Evolutionary conservation across 2,113 vertebrate genomes (phyloP).

Genomic region (Melanerpes formicivorus): DNA sequence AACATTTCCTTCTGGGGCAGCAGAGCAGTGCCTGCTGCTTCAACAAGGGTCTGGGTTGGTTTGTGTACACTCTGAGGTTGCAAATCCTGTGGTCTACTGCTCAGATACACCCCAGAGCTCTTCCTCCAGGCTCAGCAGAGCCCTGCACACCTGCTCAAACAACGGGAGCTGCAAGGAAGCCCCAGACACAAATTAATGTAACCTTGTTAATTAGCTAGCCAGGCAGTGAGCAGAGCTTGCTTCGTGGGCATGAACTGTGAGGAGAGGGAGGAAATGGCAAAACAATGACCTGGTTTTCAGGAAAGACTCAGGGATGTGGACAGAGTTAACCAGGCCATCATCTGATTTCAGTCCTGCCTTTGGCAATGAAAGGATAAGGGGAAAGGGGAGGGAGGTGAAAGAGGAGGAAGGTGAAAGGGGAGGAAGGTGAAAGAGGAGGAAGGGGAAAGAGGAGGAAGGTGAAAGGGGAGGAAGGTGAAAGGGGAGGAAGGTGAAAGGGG

Average conservation of each 20-base stretch:
- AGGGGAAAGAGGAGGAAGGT: no score
- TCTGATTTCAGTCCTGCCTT: neutral
- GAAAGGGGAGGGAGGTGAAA: neutral
- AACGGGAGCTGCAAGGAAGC: neutral
- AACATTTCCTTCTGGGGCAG: neutral
- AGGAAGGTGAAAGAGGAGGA: no score
- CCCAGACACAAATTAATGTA: neutral
- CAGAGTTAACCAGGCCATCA: neutral
- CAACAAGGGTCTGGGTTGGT: neutral
- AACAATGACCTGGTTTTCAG: neutral
- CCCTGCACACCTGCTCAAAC: neutral
- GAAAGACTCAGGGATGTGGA: neutral
- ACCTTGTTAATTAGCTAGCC: neutral
- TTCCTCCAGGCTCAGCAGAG: neutral
- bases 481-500: no score
- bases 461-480: no score
- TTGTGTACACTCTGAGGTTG: neutral
- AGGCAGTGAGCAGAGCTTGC: neutral
- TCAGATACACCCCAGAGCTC: neutral
- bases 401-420: no score
- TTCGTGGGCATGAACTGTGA: neutral
- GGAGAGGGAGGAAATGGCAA: neutral
- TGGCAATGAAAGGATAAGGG: neutral
- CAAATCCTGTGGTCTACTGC: neutral
- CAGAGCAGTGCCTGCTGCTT: neutral